A percentile compares a stretch with the other conserved stretches of the same genome.
phyloP scores from a whole-genome alignment of 2,797 vertebrate species.

The Ispidina lecontei region DNA sequence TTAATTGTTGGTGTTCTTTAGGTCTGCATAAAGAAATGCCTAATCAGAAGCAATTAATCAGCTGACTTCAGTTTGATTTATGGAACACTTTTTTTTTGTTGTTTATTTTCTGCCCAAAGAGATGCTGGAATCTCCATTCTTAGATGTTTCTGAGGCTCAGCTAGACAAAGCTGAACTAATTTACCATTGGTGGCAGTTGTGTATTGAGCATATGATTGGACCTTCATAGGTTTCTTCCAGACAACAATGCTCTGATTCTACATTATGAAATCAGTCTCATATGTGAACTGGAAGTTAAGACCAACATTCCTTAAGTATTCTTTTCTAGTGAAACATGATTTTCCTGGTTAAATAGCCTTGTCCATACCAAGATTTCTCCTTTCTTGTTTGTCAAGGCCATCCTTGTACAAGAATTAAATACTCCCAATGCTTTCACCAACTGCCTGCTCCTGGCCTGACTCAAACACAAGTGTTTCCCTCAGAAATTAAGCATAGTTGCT shows the following conservation, averaged over 20 bases:
- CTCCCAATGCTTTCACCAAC: background rate
- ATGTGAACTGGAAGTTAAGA: constrained; percentile 2
- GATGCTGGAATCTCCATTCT: background rate
- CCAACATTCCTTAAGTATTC: background rate
- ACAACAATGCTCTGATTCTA: background rate
- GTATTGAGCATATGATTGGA: background rate
- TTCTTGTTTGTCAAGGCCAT: background rate
- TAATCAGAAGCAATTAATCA: background rate
- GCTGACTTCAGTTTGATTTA: background rate
- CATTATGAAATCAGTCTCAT: constrained; percentile 50
- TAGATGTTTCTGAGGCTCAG: background rate
- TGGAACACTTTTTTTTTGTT: background rate
- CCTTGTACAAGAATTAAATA: background rate
- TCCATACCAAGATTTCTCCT: background rate
- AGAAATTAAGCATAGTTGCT: background rate
- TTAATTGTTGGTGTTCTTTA: fast-evolving
- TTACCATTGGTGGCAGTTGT: background rate
- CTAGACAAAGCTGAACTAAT: background rate
- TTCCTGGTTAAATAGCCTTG: background rate
- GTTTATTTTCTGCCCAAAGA: background rate
- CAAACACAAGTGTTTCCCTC: background rate
- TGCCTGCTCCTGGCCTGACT: background rate
- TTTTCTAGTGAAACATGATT: background rate
- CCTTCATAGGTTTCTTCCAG: background rate
- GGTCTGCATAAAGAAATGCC: background rate